Evolutionary conservation across 2,888 invertebrate species (phyloP), one percentile per base, ranked within the genome.

Genomic region (Melanostoma scalare): DNA sequence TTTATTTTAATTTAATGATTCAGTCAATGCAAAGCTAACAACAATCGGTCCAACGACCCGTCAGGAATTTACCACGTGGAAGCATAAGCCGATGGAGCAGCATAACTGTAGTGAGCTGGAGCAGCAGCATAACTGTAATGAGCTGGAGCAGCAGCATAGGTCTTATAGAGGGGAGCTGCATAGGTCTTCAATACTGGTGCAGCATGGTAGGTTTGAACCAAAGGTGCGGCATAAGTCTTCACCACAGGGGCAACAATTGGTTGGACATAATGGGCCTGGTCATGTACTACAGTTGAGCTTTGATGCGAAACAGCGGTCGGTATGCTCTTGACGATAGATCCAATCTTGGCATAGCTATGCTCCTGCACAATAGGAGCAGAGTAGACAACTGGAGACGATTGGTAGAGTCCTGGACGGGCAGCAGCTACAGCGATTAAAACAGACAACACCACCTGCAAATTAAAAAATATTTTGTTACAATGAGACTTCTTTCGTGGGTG

Each of bases 221-320:
- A 20, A 20, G 20, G 20, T 20, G 20, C 20, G 20, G 20, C 20
- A 20, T 20, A 20, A 20, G 88, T 88, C 78, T 88, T 89, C 4
- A 89, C 36, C 0, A 89, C 80, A 6, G 89, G 89, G 9, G 89
- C 86, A 50, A 89, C 86, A 35, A 87, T 87, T 3, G 89, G 89
- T 6, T 89, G 87, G 8, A 90, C 88, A 50, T 88, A 87, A 78
- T 90, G 89, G 0, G 89, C 90, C 4, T 88, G 86, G 77, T 89
- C 90, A 82, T 91, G 92, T 20, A 93, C 90, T 85, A 93, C 92
- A 40, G 92, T 88, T 10, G 93, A 92, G 78, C 93, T 92, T 86
- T 93, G 93, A 48, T 79, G 78, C 46, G 78, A 79, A 0, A 93
- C 92, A 0, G 93, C 92, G 3, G 92, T 92, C 0, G 93, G 93